Evolutionary conservation across 2,888 invertebrate genomes (phyloP).

Genomic region (Melieria omissa): DNA sequence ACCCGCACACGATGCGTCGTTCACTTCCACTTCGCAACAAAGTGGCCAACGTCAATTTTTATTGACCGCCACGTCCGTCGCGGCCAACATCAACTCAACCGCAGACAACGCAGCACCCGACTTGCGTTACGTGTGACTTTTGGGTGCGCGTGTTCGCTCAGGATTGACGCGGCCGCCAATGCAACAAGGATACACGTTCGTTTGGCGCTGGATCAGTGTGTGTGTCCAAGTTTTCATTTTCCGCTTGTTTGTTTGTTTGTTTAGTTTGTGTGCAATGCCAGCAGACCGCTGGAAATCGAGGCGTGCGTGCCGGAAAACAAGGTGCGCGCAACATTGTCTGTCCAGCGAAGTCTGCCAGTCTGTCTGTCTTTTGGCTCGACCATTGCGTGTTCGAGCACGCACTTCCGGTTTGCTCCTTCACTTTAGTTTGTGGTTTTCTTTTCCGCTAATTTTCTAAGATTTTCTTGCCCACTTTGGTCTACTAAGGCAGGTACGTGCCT

Average conservation of each 20-base stretch:
- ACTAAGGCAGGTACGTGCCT: conserved; percentile 10
- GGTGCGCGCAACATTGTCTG: not conserved
- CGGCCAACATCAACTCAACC: not conserved
- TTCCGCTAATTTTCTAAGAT: conserved; percentile 17
- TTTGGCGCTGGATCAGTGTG: not conserved
- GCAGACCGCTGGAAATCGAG: too few relatives aligned
- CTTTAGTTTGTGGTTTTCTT: not conserved
- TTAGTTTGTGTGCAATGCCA: too few relatives aligned
- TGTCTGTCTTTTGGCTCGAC: not conserved
- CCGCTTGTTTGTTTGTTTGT: not conserved
- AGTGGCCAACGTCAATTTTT: conserved; percentile 36
- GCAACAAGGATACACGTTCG: not conserved
- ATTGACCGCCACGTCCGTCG: conserved; percentile 21
- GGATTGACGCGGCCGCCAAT: not conserved
- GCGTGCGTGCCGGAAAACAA: too few relatives aligned
- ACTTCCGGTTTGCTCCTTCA: conserved; percentile 20
- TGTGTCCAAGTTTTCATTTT: not conserved
- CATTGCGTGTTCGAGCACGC: conserved; percentile 27
- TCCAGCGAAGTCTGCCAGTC: not conserved
- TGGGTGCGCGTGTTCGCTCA: conserved; percentile 18
- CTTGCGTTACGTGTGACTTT: conserved; percentile 22
- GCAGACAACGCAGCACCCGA: not conserved
- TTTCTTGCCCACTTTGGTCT: conserved; percentile 1
- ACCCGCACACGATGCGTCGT: too few relatives aligned
- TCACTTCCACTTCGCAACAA: not conserved